Evolutionary conservation across 2,888 invertebrate genomes (phyloP), one percentile per base, ranked within the genome.

Genomic region (Adelphocoris suturalis): DNA sequence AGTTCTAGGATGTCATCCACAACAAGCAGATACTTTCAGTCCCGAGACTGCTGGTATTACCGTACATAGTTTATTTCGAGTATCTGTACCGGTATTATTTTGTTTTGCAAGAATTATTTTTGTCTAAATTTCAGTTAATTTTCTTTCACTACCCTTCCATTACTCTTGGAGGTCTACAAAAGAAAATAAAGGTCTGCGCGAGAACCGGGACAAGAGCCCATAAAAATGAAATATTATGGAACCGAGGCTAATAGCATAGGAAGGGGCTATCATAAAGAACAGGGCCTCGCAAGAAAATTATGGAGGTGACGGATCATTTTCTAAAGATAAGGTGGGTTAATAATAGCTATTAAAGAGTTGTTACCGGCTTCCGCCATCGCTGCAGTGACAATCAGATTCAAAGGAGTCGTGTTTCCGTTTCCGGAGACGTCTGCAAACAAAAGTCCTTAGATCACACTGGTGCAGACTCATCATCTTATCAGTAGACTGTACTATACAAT

Each of bases 261-360:
- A 86, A 86, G 47, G 68, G 76, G n/a, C 86, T 23, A 47, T 86
- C 86, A 76, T 86, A 86, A 86, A 86, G 76, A 76, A 86, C 68
- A 11, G 75, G 82, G 52, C 82, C 19, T 27, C 16, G 19, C 13
- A 75, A 75, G 86, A 68, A 86, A 86, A 86, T 86, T 86, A 86
- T 75, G 76, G 86, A 86, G 76, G 86, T 86, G 86, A 86, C 86
- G 68, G 86, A 76, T 86, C 75, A 76, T 76, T 86, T 27, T 75
- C 75, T 75, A 19, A 76, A 86, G 86, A 86, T 68, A 86, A 75
- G 48, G 46, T 23, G 57, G 13, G 37, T 68, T 86, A 86, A 86
- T 86, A 68, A 86, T 86, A 86, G 86, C 61, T 68, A 86, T 86
- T 86, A 68, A 75, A 86, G 86, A 75, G 86, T 86, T 46, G 75